A percentile compares a stretch with the other conserved stretches of the same genome.
Conservation (phyloP, 2,113 vertebrate genomes). For the Spermophilus dauricus region DNA sequence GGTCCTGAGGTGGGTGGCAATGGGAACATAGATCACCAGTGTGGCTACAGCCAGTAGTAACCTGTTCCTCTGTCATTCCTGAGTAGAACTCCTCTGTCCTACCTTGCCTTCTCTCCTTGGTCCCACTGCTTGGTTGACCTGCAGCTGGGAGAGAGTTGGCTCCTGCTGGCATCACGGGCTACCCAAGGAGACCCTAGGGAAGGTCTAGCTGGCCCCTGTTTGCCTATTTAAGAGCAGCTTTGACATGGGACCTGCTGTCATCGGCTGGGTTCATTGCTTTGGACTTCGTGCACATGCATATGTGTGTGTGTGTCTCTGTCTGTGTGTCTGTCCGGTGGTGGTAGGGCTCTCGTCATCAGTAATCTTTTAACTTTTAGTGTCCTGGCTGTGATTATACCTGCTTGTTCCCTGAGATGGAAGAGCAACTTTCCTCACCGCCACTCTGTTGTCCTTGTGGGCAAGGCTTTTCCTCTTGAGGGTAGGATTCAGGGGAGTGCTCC, state of each 20-base stretch:
- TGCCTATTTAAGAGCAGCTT: constrained; percentile 59
- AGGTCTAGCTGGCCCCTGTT: not conserved
- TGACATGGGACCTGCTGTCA: constrained; percentile 3
- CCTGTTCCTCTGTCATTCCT: not conserved
- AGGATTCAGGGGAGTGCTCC: not conserved
- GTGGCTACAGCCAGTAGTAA: not conserved
- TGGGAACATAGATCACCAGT: not conserved
- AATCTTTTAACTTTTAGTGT: not conserved
- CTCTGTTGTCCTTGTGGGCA: not conserved
- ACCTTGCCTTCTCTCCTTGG: not conserved
- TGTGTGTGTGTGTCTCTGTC: too few species aligned
- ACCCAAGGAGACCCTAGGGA: not conserved
- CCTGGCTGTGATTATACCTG: not conserved
- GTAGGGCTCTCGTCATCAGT: not conserved
- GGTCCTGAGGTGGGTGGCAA: not conserved
- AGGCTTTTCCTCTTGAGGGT: not conserved
- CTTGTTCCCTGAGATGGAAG: not conserved
- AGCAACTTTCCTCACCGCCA: not conserved
- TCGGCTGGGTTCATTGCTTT: not conserved
- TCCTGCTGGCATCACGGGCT: not conserved
- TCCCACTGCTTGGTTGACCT: not conserved
- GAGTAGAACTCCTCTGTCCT: not conserved
- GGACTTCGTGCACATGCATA: not conserved
- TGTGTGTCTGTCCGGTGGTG: not conserved
- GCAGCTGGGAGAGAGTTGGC: not conserved